phyloP scores from a whole-genome alignment of 2,888 invertebrate species.

The Ctena decussata region DNA sequence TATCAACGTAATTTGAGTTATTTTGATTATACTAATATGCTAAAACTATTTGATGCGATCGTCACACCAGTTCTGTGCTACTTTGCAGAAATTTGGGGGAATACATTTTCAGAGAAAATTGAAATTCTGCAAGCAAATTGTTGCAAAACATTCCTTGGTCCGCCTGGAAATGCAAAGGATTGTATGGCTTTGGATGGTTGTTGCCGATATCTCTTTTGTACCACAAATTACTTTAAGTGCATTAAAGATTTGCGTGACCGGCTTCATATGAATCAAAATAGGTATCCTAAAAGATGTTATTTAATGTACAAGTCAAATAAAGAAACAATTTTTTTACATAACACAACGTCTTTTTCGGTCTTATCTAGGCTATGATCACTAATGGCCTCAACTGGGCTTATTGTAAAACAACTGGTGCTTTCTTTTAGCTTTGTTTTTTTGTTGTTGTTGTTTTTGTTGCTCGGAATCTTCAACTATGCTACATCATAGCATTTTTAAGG shows the following conservation, averaged over 20 bases:
- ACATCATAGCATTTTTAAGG: too few species aligned
- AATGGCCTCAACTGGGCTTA: too few species aligned
- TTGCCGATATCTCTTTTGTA: background rate
- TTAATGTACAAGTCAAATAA: background rate
- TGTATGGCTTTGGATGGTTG: slow-evolving; percentile 18
- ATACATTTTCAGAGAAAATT: background rate
- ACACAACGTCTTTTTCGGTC: too few species aligned
- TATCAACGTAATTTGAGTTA: slow-evolving; percentile 7
- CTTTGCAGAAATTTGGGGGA: background rate
- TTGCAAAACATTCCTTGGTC: background rate
- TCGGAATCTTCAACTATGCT: too few species aligned
- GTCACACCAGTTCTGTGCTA: slow-evolving; percentile 4
- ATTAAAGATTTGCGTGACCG: slow-evolving; percentile 15
- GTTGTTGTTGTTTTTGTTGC: too few species aligned
- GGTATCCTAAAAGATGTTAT: slow-evolving; percentile 19
- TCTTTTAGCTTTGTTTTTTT: too few species aligned
- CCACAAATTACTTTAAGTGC: slow-evolving; percentile 6
- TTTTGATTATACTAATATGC: background rate
- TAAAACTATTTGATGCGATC: slow-evolving; percentile 1
- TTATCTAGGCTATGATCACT: too few species aligned
- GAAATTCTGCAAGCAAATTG: slow-evolving; percentile 1
- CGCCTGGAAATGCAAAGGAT: background rate
- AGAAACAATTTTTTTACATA: too few species aligned
- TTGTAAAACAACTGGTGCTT: too few species aligned
- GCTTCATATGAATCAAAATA: slow-evolving; percentile 3